Evolutionary conservation across 2,888 invertebrate genomes (phyloP), one percentile per base, ranked within the genome.

Genomic region (Hyles lineata): DNA sequence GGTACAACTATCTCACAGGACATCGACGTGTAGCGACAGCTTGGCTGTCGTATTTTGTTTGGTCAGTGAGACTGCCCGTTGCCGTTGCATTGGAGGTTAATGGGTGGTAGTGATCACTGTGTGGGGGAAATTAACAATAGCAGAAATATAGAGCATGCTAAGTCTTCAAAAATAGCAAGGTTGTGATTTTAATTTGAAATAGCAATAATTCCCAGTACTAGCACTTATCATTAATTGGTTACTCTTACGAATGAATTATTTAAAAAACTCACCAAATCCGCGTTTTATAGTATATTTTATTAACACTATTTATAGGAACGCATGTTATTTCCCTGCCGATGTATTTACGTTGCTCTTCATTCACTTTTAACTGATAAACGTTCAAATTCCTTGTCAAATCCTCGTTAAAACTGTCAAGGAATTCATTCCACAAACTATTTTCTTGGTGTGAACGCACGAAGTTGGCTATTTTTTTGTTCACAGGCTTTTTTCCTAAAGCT

Each of bases 381-480:
- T 92, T 91, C 0, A 93, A 79, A 72, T 90, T 92, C 32, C 89
- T 89, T 0, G 92, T 92, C 74, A 93, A 76, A 82, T 93, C 93
- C 72, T 92, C 93, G 72, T 87, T 89, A 6, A 92, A 76, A 2
- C 90, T 83, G 59, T 93, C 92, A 74, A 88, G 76, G 75, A 92
- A 91, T 59, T 82, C 85, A 0, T 85, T 80, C 91, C 90, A 91
- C 21, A 87, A 82, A 60, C 83, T 86, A 58, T 78, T 86, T 5
- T 90, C 87, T 72, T 89, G 84, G 58, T 91, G 86, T 11, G 80
- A 85, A 21, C 83, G 85, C 0, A 93, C 83, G 72, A 89, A 89
- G 70, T 91, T 89, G 0, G 92, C 84, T 1, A 92, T 90, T 84
- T 93, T 93, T 59, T 89, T 90, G 75, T 92, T 93, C 0, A 91